Conservation (phyloP, 2,888 invertebrate species). For the Tipula helvola region DNA sequence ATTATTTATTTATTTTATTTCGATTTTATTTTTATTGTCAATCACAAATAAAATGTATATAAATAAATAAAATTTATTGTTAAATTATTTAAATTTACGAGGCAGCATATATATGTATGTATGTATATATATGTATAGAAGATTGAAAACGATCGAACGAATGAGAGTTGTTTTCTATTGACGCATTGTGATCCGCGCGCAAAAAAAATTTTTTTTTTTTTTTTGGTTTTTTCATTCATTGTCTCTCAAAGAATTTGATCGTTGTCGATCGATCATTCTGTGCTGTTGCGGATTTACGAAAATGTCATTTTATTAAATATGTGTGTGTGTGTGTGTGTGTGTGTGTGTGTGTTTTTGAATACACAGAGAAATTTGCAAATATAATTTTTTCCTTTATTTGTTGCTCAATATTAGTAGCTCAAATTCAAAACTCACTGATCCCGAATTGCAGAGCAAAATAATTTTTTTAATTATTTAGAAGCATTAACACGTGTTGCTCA, state of each 20-base stretch:
- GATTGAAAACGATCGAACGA: neutral
- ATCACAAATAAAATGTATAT: neutral
- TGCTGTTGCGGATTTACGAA: neutral
- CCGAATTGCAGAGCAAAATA: too few species aligned
- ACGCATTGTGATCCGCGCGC: neutral
- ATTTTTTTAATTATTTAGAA: too few species aligned
- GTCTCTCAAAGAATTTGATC: neutral
- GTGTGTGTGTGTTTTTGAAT: too few species aligned
- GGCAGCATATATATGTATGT: neutral
- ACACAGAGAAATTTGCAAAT: too few species aligned
- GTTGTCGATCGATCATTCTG: conserved; percentile 4
- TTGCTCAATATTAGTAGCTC: too few species aligned
- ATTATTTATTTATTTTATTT: neutral
- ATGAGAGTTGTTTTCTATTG: neutral
- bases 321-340: too few species aligned
- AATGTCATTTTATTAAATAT: neutral
- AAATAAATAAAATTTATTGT: neutral
- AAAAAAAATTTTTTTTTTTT: neutral
- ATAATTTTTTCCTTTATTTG: too few species aligned
- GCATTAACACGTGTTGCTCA: too few species aligned
- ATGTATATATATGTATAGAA: neutral
- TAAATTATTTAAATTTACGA: neutral
- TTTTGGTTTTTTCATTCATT: neutral
- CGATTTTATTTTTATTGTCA: neutral
- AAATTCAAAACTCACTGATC: too few species aligned